Evolutionary conservation across 2,113 vertebrate species (phyloP), one percentile per base, ranked within the genome.

Genomic region (Anseranas semipalmata): DNA sequence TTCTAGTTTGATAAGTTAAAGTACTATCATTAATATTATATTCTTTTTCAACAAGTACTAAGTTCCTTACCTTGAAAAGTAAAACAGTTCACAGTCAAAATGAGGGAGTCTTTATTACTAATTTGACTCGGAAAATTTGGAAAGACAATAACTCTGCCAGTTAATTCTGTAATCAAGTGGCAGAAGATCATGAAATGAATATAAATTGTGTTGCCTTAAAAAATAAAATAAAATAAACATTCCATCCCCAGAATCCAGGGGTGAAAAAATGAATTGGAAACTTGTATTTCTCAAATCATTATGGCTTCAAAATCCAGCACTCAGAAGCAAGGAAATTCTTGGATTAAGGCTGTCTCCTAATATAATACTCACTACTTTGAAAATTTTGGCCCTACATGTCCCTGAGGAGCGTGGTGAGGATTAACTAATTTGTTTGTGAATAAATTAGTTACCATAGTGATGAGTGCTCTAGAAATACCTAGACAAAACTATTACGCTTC

Each of bases 11-110:
- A 21, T 94, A 82, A 85, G 93, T 97, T 96, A 86, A 97, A 94
- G 87, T 96, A 59, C 71, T 96, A 82, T 97, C 81, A 95, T 98
- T 97, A 98, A 97, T 97, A 95, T 73, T 2, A 52, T 89, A 82
- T 95, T 97, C 90, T 95, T 94, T 94, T 87, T 96, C 67, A 92
- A 55, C 95, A 74, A 93, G 39, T 55, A 85, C 71, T 68, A 53
- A 68, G 88, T 96, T 94, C 85, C n/a, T 88, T 89, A 58, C 56
- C 95, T 97, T 94, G 48, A 93, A 96, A 95, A 96, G 55, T 60
- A 62, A 93, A 94, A 50, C 20, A 55, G 3, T 67, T 90, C 43
- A 32, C 8, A 19, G 46, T 75, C 37, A 71, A 82, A 90, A 79
- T 32, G 39, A 75, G 17, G 32, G 20, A 73, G 16, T 67, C 21